Conservation (phyloP, 2,797 vertebrate genomes). For the Tragelaphus oryx region DNA sequence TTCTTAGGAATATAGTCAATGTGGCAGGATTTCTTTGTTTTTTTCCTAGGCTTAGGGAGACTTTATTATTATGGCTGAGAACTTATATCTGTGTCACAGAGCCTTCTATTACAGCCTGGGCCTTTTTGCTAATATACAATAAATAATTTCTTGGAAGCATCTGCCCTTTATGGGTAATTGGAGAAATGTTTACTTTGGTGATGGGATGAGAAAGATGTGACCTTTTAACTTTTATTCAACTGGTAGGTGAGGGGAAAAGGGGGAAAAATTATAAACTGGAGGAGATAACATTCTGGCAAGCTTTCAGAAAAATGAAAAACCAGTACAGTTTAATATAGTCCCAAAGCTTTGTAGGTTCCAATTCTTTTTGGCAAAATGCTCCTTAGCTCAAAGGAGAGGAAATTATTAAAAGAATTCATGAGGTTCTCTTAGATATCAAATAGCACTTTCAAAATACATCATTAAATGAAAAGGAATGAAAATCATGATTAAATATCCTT, state of each 20-base stretch:
- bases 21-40: background rate
- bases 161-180: constrained; percentile 68
- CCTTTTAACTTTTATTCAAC: constrained; percentile 65
- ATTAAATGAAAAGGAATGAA: constrained; percentile 58
- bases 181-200: constrained; percentile 63
- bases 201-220: constrained; percentile 59
- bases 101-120: constrained; percentile 14
- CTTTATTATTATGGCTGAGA: constrained; percentile 11
- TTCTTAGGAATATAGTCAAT: background rate
- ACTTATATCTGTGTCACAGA: constrained; percentile 15
- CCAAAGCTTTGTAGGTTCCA: constrained; percentile 32
- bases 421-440: constrained; percentile 50
- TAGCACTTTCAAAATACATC: constrained; percentile 52
- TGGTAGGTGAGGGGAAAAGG: constrained; percentile 16
- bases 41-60: background rate
- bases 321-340: constrained; percentile 14
- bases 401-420: constrained; percentile 61
- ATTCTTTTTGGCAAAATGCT: constrained; percentile 45
- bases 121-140: constrained; percentile 61
- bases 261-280: background rate
- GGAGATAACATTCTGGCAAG: constrained; percentile 60
- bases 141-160: constrained; percentile 62
- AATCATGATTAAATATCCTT: constrained; percentile 50
- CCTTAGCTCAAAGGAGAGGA: constrained; percentile 58
- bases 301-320: constrained; percentile 46